These are phyloP conservation scores for Leucoma salicis DNA, from an alignment of 2,888 invertebrate genomes.

Conservation along the genomic window DNA sequence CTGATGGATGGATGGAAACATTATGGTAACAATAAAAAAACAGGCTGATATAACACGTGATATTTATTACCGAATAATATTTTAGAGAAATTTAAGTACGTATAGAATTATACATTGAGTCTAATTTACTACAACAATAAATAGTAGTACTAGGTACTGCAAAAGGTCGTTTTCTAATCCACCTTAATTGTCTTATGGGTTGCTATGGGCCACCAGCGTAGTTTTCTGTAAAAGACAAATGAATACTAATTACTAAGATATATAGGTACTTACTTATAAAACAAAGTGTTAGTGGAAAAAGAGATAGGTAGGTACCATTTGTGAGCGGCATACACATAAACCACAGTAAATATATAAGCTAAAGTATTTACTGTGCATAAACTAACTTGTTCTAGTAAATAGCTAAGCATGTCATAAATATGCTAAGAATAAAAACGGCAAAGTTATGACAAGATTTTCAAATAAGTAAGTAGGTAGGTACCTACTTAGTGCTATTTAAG, in stretches of 20 bases:
- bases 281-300: no score
- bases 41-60: constrained; percentile 26
- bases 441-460: no score
- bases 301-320: no score
- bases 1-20: no score
- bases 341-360: not conserved
- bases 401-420: no score
- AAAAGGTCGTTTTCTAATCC: constrained; percentile 40
- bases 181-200: constrained; percentile 48
- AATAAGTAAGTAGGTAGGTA: no score
- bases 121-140: constrained; percentile 13
- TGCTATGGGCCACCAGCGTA: constrained; percentile 40
- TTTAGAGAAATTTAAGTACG: constrained; percentile 9
- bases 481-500: no score
- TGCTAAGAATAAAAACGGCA: no score
- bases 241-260: not conserved
- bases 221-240: constrained; percentile 42
- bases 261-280: no score
- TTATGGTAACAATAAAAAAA: constrained; percentile 11
- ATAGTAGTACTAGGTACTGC: not conserved
- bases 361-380: no score
- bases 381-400: no score
- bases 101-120: constrained; percentile 32
- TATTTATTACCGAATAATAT: constrained; percentile 33
- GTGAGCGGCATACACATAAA: not conserved